A percentile compares a stretch with the other conserved stretches of the same genome.
Conservation (phyloP, 2,888 invertebrate species). For the Euphydryas editha region DNA sequence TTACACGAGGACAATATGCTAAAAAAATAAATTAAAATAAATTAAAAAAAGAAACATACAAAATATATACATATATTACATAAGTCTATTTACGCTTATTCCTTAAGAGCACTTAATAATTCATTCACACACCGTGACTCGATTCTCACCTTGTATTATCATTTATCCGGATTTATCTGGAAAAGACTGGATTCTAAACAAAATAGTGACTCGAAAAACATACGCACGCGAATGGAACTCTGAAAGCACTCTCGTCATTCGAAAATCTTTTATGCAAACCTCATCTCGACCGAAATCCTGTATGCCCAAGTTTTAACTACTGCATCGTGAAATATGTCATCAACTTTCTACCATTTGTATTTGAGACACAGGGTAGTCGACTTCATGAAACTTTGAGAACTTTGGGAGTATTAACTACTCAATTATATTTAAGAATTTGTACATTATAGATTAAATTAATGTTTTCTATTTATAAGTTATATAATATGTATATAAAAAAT, state of each 20-base stretch:
- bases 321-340: conserved; percentile 35
- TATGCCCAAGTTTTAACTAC: conserved; percentile 35
- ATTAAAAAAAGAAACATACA: background rate
- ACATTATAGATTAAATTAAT: no score
- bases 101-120: background rate
- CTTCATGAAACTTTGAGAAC: background rate
- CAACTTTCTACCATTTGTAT: conserved; percentile 26
- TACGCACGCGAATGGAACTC: conserved; percentile 17
- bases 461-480: no score
- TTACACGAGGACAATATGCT: no score
- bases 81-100: background rate
- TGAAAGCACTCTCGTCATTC: conserved; percentile 27
- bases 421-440: no score
- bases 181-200: conserved; percentile 20
- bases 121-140: background rate
- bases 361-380: background rate
- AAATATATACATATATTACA: background rate
- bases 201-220: conserved; percentile 29
- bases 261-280: conserved; percentile 42
- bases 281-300: conserved; percentile 34
- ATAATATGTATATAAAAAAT: no score
- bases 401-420: background rate
- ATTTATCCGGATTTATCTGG: conserved; percentile 1
- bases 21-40: no score
- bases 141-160: conserved; percentile 5